phyloP scores from a whole-genome alignment of 2,888 invertebrate species.

The Liodrosophila aerea region DNA sequence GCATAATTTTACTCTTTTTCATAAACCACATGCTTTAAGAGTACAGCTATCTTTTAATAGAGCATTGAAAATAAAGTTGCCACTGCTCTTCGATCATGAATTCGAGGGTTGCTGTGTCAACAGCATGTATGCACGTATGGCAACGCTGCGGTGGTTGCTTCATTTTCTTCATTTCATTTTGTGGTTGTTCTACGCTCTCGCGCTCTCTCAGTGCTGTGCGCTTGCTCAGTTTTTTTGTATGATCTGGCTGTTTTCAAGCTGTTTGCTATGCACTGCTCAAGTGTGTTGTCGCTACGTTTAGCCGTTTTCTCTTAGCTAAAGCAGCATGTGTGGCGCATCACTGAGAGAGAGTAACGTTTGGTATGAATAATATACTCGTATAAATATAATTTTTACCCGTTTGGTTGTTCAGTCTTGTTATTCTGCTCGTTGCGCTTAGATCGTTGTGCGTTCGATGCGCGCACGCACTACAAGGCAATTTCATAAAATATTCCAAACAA shows the following conservation, averaged over 20 bases:
- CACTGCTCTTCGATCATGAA: constrained; percentile 40
- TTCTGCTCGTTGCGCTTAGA: constrained; percentile 45
- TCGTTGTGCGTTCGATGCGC: constrained; percentile 27
- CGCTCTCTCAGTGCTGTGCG: not conserved
- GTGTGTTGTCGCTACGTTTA: too few relatives aligned
- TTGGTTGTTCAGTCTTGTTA: constrained; percentile 42
- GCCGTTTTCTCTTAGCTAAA: not conserved
- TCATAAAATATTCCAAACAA: constrained; percentile 16
- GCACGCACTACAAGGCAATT: constrained; percentile 22
- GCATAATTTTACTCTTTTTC: too few relatives aligned
- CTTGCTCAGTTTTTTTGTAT: not conserved
- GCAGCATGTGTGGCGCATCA: constrained; percentile 15
- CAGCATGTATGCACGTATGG: constrained; percentile 25
- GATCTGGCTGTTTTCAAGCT: constrained; percentile 12
- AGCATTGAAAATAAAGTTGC: constrained; percentile 25
- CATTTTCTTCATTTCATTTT: constrained; percentile 57
- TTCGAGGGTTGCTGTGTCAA: constrained; percentile 55
- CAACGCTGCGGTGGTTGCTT: constrained; percentile 68
- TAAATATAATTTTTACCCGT: constrained; percentile 43
- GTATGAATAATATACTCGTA: constrained; percentile 22
- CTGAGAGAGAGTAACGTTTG: constrained; percentile 17
- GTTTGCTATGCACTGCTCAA: not conserved
- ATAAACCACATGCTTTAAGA: not conserved
- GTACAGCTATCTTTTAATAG: constrained; percentile 20
- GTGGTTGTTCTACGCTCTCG: constrained; percentile 9